Conservation (phyloP, 2,113 vertebrate species). For the Prinia subflava region DNA sequence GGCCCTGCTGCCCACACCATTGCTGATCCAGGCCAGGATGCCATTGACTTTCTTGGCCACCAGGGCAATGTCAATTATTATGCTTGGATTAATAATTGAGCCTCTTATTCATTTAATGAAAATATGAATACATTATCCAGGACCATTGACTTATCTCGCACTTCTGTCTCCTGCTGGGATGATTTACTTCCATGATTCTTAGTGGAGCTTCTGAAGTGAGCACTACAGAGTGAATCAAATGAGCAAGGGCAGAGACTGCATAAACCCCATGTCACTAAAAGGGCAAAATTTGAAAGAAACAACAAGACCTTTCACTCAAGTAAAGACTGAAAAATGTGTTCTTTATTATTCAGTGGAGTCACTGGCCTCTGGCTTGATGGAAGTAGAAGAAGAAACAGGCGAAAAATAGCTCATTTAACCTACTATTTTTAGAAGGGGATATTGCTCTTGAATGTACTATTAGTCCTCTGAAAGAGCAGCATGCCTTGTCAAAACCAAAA, state of each 20-base stretch:
- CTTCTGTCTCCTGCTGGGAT: background rate
- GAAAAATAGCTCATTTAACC: background rate
- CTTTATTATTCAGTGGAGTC: background rate
- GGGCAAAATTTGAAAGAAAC: background rate
- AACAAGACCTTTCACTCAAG: background rate
- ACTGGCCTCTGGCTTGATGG: background rate
- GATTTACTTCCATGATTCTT: background rate
- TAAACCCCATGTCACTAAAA: background rate
- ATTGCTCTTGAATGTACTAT: background rate
- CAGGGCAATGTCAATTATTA: background rate
- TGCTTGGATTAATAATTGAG: background rate
- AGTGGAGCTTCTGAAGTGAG: background rate
- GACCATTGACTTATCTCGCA: background rate
- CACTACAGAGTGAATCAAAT: background rate
- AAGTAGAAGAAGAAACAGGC: background rate
- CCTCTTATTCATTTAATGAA: background rate
- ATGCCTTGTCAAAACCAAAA: background rate
- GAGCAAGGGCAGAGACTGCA: background rate
- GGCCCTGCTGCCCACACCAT: background rate
- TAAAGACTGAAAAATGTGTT: background rate
- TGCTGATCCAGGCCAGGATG: background rate
- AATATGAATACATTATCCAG: background rate
- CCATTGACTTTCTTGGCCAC: background rate
- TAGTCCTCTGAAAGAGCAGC: background rate
- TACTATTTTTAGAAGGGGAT: background rate